phyloP scores from a whole-genome alignment of 2,113 vertebrate genomes.

The Siphamia tubifer region DNA sequence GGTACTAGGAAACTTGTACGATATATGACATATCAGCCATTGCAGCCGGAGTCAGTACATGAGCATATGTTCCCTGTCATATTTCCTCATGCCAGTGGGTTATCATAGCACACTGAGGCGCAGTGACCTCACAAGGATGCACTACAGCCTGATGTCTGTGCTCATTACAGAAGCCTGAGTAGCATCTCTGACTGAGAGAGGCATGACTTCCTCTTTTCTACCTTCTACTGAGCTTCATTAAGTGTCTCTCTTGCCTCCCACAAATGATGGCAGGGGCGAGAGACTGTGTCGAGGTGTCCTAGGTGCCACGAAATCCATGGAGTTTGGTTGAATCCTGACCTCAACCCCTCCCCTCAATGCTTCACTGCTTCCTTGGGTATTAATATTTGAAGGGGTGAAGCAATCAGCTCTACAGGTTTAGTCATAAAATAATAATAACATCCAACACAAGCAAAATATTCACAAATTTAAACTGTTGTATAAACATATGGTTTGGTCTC shows the following conservation, averaged over 20 bases:
- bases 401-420: constrained; percentile 23
- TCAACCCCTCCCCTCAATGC: not conserved
- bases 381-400: constrained; percentile 41
- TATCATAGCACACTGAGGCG: constrained; percentile 7
- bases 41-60: constrained; percentile 22
- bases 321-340: constrained; percentile 17
- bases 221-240: constrained; percentile 44
- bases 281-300: constrained; percentile 11
- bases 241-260: constrained; percentile 4
- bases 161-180: constrained; percentile 43
- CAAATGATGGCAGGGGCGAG: constrained; percentile 30
- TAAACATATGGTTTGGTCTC: too few species aligned
- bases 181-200: constrained; percentile 19
- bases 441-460: not conserved
- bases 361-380: constrained; percentile 31
- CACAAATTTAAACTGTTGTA: too few species aligned
- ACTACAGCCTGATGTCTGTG: constrained; percentile 19
- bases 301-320: constrained; percentile 41
- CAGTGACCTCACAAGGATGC: constrained; percentile 16
- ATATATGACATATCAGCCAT: not conserved
- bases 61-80: constrained; percentile 31
- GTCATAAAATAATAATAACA: constrained; percentile 8
- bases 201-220: constrained; percentile 21
- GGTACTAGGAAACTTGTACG: not conserved
- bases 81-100: constrained; percentile 16